Evolutionary conservation across 2,888 invertebrate genomes (phyloP).

Genomic region (Oscheius sp.): DNA sequence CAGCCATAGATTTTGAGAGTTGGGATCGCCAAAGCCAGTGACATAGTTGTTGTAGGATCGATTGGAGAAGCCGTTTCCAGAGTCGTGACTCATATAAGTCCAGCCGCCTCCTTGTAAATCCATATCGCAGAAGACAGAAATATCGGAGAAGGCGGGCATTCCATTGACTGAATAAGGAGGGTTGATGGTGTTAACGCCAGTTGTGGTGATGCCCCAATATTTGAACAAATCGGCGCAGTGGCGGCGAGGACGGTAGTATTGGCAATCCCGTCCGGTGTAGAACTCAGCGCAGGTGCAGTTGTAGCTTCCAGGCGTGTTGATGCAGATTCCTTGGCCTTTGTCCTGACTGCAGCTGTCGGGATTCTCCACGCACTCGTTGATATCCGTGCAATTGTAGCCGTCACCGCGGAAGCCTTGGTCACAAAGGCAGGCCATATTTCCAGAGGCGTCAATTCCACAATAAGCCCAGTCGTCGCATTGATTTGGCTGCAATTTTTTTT

Average conservation of each 20-base stretch:
- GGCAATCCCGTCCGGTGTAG: conserved; percentile 52
- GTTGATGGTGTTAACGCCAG: conserved; percentile 43
- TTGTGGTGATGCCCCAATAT: conserved; percentile 42
- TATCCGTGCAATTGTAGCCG: conserved; percentile 54
- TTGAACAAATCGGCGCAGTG: conserved; percentile 60
- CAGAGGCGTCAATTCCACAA: conserved; percentile 35
- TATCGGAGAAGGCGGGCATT: conserved; percentile 23
- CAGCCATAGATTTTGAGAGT: conserved; percentile 43
- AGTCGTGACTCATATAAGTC: conserved; percentile 52
- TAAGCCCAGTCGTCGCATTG: conserved; percentile 46
- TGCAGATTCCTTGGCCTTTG: conserved; percentile 76
- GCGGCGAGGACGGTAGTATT: conserved; percentile 49
- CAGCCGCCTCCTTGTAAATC: conserved; percentile 46
- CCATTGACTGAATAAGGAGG: conserved; percentile 15
- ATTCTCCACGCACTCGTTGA: conserved; percentile 53
- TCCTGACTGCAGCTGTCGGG: conserved; percentile 70
- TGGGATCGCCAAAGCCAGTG: conserved; percentile 51
- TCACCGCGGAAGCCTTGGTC: conserved; percentile 53
- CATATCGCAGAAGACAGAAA: conserved; percentile 48
- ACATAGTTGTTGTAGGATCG: conserved; percentile 30
- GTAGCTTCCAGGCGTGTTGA: conserved; percentile 77
- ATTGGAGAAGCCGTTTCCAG: conserved; percentile 31
- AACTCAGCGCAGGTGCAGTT: conserved; percentile 72
- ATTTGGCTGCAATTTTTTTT: conserved; percentile 41
- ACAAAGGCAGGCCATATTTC: conserved; percentile 47